Conservation (phyloP, 2,888 invertebrate genomes). For the Orthonychiurus folsomi region DNA sequence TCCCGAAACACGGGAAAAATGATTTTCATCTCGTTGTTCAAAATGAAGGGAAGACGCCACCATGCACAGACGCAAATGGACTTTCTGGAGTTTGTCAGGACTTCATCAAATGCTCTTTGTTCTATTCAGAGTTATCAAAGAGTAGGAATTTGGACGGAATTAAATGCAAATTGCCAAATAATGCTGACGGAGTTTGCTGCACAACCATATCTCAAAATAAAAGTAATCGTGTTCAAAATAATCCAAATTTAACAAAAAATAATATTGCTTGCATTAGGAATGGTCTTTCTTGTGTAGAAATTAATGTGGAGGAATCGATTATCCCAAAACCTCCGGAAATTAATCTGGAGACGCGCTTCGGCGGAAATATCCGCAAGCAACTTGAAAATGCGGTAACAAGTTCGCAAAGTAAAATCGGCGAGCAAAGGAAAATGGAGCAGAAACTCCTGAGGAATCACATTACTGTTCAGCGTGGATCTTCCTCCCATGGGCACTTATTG, state of each 20-base stretch:
- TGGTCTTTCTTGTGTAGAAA: neutral
- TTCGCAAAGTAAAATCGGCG: too few relatives aligned
- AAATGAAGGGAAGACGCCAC: neutral
- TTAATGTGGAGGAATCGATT: neutral
- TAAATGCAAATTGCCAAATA: neutral
- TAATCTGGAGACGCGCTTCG: neutral
- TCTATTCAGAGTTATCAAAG: slow-evolving; percentile 26
- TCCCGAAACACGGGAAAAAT: neutral
- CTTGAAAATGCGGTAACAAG: neutral
- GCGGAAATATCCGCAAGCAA: neutral
- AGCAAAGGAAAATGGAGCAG: neutral
- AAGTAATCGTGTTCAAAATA: too few relatives aligned
- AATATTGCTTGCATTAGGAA: too few relatives aligned
- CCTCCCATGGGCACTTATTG: slow-evolving; percentile 15
- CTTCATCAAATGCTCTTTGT: slow-evolving; percentile 27
- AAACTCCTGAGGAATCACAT: slow-evolving; percentile 3
- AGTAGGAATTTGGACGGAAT: neutral
- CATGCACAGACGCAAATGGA: slow-evolving; percentile 29
- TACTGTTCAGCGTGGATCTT: neutral
- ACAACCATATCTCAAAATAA: neutral
- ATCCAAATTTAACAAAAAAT: too few relatives aligned
- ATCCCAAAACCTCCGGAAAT: neutral
- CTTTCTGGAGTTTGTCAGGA: slow-evolving; percentile 31
- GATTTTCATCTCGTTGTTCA: neutral
- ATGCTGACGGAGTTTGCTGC: neutral